Percentiles rank a stretch among this genome's conserved stretches.
Evolutionary conservation across 2,113 vertebrate genomes (phyloP).

Genomic region (Zosterops hypoxanthus): DNA sequence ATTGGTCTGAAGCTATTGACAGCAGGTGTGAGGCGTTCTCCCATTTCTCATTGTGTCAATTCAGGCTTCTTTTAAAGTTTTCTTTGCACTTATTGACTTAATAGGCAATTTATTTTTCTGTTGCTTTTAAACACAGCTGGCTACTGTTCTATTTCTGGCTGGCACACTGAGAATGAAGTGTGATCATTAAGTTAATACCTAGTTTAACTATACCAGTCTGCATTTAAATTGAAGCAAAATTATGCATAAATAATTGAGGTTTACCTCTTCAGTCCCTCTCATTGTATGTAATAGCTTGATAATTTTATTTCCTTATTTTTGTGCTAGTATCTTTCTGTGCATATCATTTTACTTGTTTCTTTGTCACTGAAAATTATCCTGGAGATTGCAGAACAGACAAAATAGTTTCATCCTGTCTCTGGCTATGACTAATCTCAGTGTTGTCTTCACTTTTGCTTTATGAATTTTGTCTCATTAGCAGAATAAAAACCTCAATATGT

Average conservation of each 20-base stretch:
- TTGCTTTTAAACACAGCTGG: not conserved
- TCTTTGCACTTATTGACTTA: not conserved
- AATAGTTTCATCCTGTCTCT: not conserved
- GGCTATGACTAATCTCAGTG: not conserved
- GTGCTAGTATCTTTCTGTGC: not conserved
- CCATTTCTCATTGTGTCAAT: not conserved
- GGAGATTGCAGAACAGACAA: not conserved
- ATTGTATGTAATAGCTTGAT: not conserved
- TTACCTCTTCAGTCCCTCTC: not conserved
- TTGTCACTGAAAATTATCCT: not conserved
- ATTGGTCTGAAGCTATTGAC: not conserved
- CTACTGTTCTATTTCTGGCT: not conserved
- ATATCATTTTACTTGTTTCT: constrained; percentile 8
- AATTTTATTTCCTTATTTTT: not conserved
- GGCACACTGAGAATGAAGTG: not conserved
- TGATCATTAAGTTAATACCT: not conserved
- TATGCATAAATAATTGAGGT: not conserved
- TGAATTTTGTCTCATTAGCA: not conserved
- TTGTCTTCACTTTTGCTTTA: not conserved
- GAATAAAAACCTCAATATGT: not conserved
- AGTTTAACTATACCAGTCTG: not conserved
- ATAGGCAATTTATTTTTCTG: not conserved
- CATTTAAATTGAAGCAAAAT: not conserved
- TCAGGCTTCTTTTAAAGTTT: not conserved
- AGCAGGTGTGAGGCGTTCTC: not conserved